These are phyloP conservation scores for Labeo calbasu DNA, from an alignment of 2,797 vertebrate species.

Conservation along the genomic window DNA sequence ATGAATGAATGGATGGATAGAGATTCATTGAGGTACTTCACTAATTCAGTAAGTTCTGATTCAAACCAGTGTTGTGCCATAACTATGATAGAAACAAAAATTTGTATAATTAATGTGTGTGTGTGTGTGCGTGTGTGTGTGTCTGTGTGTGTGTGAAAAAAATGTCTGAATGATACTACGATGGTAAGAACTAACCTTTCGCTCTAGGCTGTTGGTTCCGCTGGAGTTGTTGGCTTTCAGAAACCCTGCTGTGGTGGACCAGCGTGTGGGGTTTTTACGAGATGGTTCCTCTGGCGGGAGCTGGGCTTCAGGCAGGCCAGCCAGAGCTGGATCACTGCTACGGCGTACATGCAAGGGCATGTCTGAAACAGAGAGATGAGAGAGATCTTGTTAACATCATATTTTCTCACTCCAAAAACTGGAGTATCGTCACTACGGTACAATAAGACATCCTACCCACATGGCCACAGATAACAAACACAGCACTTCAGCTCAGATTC, in stretches of 20 bases:
- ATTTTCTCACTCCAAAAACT: slow-evolving; percentile 37
- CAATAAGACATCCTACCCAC: not conserved
- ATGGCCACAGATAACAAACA: slow-evolving; percentile 36
- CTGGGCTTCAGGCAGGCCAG: slow-evolving; percentile 81
- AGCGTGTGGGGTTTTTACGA: slow-evolving; percentile 89
- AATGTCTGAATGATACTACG: not conserved
- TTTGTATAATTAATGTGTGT: too few relatives aligned
- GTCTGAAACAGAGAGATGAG: slow-evolving; percentile 75
- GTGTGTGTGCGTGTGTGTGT: too few relatives aligned
- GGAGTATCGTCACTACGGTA: slow-evolving; percentile 27
- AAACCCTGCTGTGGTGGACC: slow-evolving; percentile 91
- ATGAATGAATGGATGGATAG: not conserved
- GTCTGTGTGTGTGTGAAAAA: not conserved
- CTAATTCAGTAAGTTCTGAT: too few relatives aligned
- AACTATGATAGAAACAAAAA: too few relatives aligned
- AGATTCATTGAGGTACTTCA: not conserved
- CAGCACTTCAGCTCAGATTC: slow-evolving; percentile 22
- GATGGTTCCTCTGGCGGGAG: slow-evolving; percentile 87
- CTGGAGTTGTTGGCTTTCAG: slow-evolving; percentile 80
- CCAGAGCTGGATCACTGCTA: slow-evolving; percentile 93
- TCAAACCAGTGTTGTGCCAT: too few relatives aligned
- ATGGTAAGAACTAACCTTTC: slow-evolving; percentile 81
- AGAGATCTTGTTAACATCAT: slow-evolving; percentile 21
- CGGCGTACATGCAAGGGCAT: slow-evolving; percentile 96
- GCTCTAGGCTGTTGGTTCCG: slow-evolving; percentile 80